A percentile compares a stretch with the other conserved stretches of the same genome.
These are phyloP conservation scores for Riptortus pedestris DNA, from an alignment of 1,140 invertebrate species.

Conservation along the genomic window DNA sequence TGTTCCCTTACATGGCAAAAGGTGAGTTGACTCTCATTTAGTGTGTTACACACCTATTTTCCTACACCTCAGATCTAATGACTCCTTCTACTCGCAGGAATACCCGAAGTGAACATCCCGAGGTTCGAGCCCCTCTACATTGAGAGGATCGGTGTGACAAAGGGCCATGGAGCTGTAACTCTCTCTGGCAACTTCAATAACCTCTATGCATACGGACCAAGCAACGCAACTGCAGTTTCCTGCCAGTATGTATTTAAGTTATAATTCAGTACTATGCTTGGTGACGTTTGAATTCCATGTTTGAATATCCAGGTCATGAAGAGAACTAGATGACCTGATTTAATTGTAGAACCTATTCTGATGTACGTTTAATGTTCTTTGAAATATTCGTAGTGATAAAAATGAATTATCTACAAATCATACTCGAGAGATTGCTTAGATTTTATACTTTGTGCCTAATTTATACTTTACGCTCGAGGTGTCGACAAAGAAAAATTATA, in stretches of 20 bases:
- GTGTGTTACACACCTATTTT: neutral
- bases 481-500: no score
- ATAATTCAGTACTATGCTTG: no score
- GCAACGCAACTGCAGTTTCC: slow-evolving; percentile 39
- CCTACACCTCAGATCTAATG: neutral
- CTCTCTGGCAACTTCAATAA: slow-evolving; percentile 38
- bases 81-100: slow-evolving; percentile 33
- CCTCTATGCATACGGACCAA: slow-evolving; percentile 39
- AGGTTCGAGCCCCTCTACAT: slow-evolving; percentile 39
- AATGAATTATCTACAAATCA: no score
- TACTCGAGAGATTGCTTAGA: no score
- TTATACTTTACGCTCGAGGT: no score
- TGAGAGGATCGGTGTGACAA: slow-evolving; percentile 37
- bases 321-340: no score
- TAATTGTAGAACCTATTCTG: no score
- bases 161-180: slow-evolving; percentile 39
- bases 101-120: slow-evolving; percentile 40
- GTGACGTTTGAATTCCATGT: no score
- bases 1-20: slow-evolving; percentile 40
- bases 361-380: no score
- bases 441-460: no score
- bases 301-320: no score
- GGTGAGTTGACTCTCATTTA: slow-evolving; percentile 33
- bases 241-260: slow-evolving; percentile 38
- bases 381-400: no score